These are phyloP conservation scores for Okapia johnstoni DNA, from an alignment of 2,113 vertebrate species.

Conservation along the genomic window DNA sequence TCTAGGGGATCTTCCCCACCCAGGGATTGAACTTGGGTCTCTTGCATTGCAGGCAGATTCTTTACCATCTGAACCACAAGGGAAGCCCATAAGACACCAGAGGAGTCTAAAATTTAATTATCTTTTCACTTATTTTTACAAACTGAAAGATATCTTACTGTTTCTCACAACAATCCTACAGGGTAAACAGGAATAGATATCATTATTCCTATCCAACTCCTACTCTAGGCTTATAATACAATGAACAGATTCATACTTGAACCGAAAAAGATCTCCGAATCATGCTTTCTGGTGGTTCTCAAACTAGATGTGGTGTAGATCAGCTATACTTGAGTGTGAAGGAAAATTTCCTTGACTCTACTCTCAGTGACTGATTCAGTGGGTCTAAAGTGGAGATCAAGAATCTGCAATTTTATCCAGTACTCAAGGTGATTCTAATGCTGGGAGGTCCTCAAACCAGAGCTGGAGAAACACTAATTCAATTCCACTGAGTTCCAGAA, in stretches of 20 bases:
- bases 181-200: neutral
- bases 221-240: neutral
- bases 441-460: neutral
- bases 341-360: slow-evolving; percentile 22
- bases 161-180: neutral
- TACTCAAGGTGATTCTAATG: neutral
- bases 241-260: neutral
- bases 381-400: neutral
- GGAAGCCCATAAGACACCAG: neutral
- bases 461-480: neutral
- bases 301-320: neutral
- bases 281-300: neutral
- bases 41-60: neutral
- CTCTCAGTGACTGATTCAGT: neutral
- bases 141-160: slow-evolving; percentile 19
- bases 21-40: neutral
- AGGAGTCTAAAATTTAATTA: neutral
- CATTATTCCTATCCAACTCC: slow-evolving; percentile 6
- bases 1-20: neutral
- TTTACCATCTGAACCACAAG: neutral
- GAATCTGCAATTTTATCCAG: neutral
- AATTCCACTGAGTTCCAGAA: neutral
- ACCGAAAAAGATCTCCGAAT: neutral
- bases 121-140: slow-evolving; percentile 38
- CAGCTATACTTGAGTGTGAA: neutral